Conservation (phyloP, 2,113 vertebrate genomes). For the Heloderma charlesbogerti region DNA sequence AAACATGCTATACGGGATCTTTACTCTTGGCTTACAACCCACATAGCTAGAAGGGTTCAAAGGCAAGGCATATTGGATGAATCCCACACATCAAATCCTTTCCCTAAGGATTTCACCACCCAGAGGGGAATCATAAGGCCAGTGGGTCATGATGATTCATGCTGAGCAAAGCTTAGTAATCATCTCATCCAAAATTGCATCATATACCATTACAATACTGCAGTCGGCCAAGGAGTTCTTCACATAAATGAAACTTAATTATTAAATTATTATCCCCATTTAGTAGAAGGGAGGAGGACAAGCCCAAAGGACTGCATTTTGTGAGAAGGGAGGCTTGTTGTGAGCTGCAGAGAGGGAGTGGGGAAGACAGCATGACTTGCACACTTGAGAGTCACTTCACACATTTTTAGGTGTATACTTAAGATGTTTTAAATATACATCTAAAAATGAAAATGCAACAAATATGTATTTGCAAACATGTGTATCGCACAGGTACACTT, state of each 20-base stretch:
- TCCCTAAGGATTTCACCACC: background rate
- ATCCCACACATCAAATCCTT: conserved; percentile 7
- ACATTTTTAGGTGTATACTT: background rate
- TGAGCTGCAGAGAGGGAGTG: too few relatives aligned
- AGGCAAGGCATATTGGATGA: accelerated
- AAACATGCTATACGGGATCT: background rate
- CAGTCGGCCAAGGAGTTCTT: conserved; percentile 22
- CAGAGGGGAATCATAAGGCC: background rate
- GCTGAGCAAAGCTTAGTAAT: background rate
- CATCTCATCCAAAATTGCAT: conserved; percentile 51
- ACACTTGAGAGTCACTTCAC: background rate
- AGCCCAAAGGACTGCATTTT: conserved; percentile 7
- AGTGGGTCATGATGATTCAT: conserved; percentile 57
- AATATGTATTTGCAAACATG: background rate
- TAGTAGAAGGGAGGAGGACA: background rate
- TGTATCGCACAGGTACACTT: background rate
- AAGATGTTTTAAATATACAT: background rate
- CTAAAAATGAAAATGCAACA: background rate
- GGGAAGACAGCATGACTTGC: background rate
- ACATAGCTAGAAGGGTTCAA: background rate
- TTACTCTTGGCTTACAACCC: background rate
- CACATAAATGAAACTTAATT: conserved; percentile 27
- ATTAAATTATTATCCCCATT: conserved; percentile 15
- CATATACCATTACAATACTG: background rate
- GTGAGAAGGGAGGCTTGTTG: background rate